Base-by-base conservation (phyloP, 2,113 vertebrate genomes). In the Brachyhypopomus gauderio region DNA sequence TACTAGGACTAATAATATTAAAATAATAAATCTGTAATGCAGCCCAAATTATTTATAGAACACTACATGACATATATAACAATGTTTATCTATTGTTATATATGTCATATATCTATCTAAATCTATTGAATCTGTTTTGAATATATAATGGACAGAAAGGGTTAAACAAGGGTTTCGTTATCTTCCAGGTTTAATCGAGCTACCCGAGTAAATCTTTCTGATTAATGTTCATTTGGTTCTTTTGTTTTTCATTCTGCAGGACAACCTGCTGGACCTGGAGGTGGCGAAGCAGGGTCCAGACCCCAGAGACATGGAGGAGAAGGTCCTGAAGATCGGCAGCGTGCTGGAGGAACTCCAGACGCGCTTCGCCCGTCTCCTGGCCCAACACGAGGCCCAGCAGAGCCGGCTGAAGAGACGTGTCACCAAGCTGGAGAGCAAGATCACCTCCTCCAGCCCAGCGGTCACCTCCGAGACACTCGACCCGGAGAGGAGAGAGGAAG, bases 261-360 rank as follows among this genome's bases (percentile, higher is more conserved):
- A 99, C 1, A 96, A 96, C 0, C 90, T 99, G 5, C 80, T 98
- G 87, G 97, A 99, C 88, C 62, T 98, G 70, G 96, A 96, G 86
- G 72, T 96, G 81, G 96, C 96, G 20, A 95, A 94, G 20, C 92
- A 94, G 90, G 96, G 95, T 11, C 93, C 92, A 0, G 96, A 98
- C 89, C 96, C 96, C 52, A 96, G 96, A 86, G 95, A 97, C 84
- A 92, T 97, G 0, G 96, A 98, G 85, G 97, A 98, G 81, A 98
- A 98, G 87, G 93, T 99, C 0, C 86, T 90, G 23, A 88, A 88
- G 19, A 95, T 99, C 93, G 92, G 94, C 55, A 70, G 81, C 9
- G 83, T 85, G 0, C 86, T 99, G 76, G 96, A 97, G n/a, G 87
- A 87, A 48, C 88, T 99, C 80, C 97, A 98, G 91, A 96, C 94